These are phyloP conservation scores for Harpalus rufipes DNA, from an alignment of 2,888 invertebrate species.

Conservation along the genomic window DNA sequence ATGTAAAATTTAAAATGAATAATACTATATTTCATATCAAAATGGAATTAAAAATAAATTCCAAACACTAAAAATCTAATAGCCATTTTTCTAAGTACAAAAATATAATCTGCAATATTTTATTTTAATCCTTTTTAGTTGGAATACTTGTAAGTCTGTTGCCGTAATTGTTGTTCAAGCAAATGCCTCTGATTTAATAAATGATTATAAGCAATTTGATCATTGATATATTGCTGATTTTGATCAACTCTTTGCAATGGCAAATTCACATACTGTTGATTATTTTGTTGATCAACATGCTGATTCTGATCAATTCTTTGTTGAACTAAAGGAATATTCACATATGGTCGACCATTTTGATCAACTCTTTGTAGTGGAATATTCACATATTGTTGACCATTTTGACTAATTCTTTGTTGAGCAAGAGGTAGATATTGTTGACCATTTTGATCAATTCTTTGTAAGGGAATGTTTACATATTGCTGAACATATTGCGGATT, in stretches of 20 bases:
- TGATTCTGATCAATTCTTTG: constrained; percentile 55
- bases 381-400: constrained; percentile 51
- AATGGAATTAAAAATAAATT: constrained; percentile 13
- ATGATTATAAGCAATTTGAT: constrained; percentile 48
- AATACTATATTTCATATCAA: constrained; percentile 11
- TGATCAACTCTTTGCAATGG: constrained; percentile 59
- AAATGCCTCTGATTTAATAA: constrained; percentile 52
- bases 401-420: background rate
- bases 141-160: constrained; percentile 67
- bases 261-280: constrained; percentile 34
- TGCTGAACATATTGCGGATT: constrained; percentile 19
- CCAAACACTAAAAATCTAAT: background rate
- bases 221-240: constrained; percentile 42
- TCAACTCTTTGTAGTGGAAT: background rate
- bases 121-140: background rate
- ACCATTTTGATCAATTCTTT: constrained; percentile 21
- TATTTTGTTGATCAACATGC: constrained; percentile 43
- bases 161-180: constrained; percentile 72
- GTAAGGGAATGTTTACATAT: constrained; percentile 5
- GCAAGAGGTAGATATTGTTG: constrained; percentile 33
- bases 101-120: background rate
- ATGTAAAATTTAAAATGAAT: background rate
- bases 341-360: constrained; percentile 36
- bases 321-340: constrained; percentile 49
- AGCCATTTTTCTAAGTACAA: background rate